Conservation (phyloP, 1,140 invertebrate species). For the Vollenhovia emeryi region DNA sequence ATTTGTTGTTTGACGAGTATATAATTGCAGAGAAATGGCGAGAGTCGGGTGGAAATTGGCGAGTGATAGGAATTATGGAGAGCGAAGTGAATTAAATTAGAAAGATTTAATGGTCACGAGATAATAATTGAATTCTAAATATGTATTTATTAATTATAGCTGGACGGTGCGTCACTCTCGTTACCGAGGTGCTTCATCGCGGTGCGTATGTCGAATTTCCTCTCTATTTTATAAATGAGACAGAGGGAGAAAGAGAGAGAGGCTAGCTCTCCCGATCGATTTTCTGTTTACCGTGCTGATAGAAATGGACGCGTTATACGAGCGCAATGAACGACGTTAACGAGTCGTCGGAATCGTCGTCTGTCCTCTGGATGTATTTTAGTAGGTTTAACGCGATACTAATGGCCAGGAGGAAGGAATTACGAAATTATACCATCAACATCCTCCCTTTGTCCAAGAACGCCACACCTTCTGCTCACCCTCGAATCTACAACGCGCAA, state of each 20-base stretch:
- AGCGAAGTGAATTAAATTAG: slow-evolving; percentile 23
- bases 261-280: slow-evolving; percentile 45
- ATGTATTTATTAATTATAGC: slow-evolving; percentile 23
- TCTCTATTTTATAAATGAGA: slow-evolving; percentile 23
- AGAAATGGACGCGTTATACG: slow-evolving; percentile 65
- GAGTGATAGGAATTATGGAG: not conserved
- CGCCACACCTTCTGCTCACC: not conserved
- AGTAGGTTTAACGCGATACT: slow-evolving; percentile 70
- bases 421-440: slow-evolving; percentile 66
- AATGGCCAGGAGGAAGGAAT: slow-evolving; percentile 67
- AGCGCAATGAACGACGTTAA: slow-evolving; percentile 65
- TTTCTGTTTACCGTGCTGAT: slow-evolving; percentile 43
- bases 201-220: not conserved
- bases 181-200: not conserved
- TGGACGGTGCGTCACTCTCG: not conserved
- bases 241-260: not conserved
- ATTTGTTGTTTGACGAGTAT: slow-evolving; percentile 33
- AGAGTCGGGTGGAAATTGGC: not conserved
- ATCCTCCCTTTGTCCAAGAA: slow-evolving; percentile 36
- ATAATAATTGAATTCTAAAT: not conserved
- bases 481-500: not conserved
- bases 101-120: slow-evolving; percentile 6
- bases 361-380: slow-evolving; percentile 69
- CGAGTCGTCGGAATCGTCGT: slow-evolving; percentile 71
- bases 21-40: slow-evolving; percentile 15